Evolutionary conservation across 1,140 invertebrate species (phyloP), one percentile per base, ranked within the genome.

Genomic region (Drosophila pruinosa): DNA sequence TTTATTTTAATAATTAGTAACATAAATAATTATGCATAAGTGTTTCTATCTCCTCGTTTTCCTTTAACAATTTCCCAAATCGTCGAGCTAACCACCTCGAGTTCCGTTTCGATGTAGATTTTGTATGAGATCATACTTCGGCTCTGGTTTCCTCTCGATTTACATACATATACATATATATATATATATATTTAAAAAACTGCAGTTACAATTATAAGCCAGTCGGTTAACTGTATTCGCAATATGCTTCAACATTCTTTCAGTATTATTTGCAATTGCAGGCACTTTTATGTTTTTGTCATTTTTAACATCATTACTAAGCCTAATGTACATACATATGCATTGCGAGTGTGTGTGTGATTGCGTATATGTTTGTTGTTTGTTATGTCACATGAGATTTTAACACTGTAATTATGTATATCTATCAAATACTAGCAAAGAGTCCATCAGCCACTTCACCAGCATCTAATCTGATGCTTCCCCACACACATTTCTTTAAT

Each of bases 221-320:
- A 50, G 14, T 53, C 39, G 17, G 61, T 57, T 65, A 52, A 43
- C 34, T 74, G 31, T 34, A 74, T 61, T 75, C 36, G 36, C 28
- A 48, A 56, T 61, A 28, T 48, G 70, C 31, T 78, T 76, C 70
- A 77, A 72, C 56, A 63, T 48, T 53, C 28, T 43, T 4, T 52
- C 26, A 39, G 14, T 65, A 61, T 82, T 38, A 59, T 59, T 38
- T 45, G 28, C 52, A 68, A 68, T 50, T 75, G 64, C 94, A 96
- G 90, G 93, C 95, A 71, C 93, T 97, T 72, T 45, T 94, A 96
- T 3, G 95, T 97, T 92, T 90, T 97, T 50, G 94, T 96, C 3
- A 95, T 97, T 92, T 91, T 98, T 8, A 97, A 97, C 94, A 63
- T 81, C 5, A 58, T 73, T 82, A 72, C 64, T 72, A 53, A 53